Evolutionary conservation across 2,113 vertebrate species (phyloP).

Genomic region (Passer domesticus): DNA sequence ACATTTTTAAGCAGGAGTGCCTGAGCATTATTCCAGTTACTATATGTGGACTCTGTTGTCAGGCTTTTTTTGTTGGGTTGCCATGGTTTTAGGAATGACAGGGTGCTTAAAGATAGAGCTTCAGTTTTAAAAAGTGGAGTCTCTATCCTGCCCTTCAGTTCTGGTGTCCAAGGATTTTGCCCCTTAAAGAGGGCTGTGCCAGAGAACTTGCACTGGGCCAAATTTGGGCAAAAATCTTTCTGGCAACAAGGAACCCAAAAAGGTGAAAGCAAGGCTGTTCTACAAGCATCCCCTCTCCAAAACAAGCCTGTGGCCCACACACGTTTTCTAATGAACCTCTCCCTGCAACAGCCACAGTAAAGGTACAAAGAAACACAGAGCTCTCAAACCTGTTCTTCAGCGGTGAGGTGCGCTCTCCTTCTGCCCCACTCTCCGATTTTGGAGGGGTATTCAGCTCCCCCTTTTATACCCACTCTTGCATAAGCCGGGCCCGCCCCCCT

Average conservation of each 20-base stretch:
- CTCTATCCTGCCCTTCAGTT: neutral
- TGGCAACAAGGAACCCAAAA: neutral
- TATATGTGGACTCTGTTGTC: neutral
- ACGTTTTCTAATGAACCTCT: accelerated
- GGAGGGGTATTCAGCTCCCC: neutral
- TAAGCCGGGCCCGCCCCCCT: neutral
- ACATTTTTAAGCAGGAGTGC: neutral
- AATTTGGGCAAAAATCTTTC: neutral
- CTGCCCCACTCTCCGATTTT: neutral
- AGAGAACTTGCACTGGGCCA: neutral
- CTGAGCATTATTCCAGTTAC: neutral
- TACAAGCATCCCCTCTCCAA: neutral
- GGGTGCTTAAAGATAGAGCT: neutral
- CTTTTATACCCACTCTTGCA: conserved; percentile 46
- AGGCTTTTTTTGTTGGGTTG: neutral
- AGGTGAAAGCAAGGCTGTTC: neutral
- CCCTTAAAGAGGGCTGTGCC: neutral
- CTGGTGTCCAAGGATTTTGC: neutral
- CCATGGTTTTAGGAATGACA: neutral
- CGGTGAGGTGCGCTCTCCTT: neutral
- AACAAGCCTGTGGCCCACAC: neutral
- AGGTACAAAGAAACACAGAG: conserved; percentile 23
- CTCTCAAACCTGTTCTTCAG: conserved; percentile 1
- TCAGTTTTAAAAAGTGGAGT: neutral
- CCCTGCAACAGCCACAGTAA: neutral